Base-by-base conservation (phyloP, 2,888 invertebrate species). In the Tuberolachnus salignus region DNA sequence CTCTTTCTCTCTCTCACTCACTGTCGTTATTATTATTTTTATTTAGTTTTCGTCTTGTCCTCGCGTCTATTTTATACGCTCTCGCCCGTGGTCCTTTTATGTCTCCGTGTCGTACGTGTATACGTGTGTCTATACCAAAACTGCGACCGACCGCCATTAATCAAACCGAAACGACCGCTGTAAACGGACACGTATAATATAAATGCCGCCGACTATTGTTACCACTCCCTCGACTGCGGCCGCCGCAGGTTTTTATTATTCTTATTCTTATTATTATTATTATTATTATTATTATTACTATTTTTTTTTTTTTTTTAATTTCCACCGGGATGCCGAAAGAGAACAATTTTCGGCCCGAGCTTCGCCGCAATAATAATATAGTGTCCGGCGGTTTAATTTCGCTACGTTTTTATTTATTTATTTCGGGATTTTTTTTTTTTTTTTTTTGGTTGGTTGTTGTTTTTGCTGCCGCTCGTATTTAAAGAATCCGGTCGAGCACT, bases 401-500 rank as follows among this genome's bases (percentile, higher is more conserved):
- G 72, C 34, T 72, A 61, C 49, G 49, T 61, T 61, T 72, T 71
- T 59, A 59, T 61, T 57, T 57, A 57, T 57, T 69, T 44, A 21
- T 19, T 53, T 9, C 1, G 2, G 16, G 10, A 21, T 44, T 70
- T 70, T 51, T 69, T 66, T 57, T 53, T 72, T 53, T 23, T 10
- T 44, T 57, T 44, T 19, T 59, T 46, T 4, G n/a, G 19, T 1
- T 16, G 21, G 6, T n/a, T 26, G 21, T 51, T 21, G 6, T 57
- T 44, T 44, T 14, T 59, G 23, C 4, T 26, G 19, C 6, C 16
- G 16, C 16, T n/a, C 46, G 21, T 42, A 49, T 23, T 23, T 26
- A n/a, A 78, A 78, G 78, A 78, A 78, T 78, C 78, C 67, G 78
- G 78, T 78, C 67, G 26, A 46, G 66, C 44, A 46, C 66, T 59